A percentile compares a stretch with the other conserved stretches of the same genome.
Evolutionary conservation across 2,797 vertebrate species (phyloP).

Genomic region (Peromyscus nudipes): DNA sequence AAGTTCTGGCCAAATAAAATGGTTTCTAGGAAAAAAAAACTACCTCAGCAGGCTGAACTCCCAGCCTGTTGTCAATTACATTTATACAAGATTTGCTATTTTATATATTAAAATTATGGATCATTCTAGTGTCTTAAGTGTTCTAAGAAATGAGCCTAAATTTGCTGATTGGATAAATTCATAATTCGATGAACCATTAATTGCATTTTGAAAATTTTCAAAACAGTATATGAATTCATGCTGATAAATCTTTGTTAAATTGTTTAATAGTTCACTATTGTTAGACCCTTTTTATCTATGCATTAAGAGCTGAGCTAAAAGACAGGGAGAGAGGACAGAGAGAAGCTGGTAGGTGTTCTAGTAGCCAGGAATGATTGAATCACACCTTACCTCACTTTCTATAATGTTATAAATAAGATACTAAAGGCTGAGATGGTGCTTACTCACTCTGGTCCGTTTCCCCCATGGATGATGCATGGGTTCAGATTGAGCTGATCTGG

Average conservation of each 20-base stretch:
- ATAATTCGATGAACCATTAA: not conserved
- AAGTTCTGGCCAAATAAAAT: conserved; percentile 30
- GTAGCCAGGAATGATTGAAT: not conserved
- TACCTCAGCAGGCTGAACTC: not conserved
- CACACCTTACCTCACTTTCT: not conserved
- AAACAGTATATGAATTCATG: not conserved
- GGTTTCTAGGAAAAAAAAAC: not conserved
- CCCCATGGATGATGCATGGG: fast-evolving
- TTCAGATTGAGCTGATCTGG: no score
- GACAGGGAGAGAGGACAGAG: not conserved
- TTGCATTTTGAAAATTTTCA: not conserved
- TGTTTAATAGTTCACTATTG: not conserved
- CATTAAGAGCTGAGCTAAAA: not conserved
- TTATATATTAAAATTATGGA: not conserved
- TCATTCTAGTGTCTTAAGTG: conserved; percentile 2
- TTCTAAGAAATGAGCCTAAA: not conserved
- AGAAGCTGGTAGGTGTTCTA: not conserved
- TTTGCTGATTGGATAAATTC: not conserved
- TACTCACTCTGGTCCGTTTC: not conserved
- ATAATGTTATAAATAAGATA: not conserved
- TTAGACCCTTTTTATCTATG: not conserved
- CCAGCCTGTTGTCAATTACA: not conserved
- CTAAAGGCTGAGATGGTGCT: not conserved
- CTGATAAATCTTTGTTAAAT: not conserved
- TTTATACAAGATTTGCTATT: not conserved